These are phyloP conservation scores for Macropis europaea DNA, from an alignment of 2,888 invertebrate species.

Conservation along the genomic window DNA sequence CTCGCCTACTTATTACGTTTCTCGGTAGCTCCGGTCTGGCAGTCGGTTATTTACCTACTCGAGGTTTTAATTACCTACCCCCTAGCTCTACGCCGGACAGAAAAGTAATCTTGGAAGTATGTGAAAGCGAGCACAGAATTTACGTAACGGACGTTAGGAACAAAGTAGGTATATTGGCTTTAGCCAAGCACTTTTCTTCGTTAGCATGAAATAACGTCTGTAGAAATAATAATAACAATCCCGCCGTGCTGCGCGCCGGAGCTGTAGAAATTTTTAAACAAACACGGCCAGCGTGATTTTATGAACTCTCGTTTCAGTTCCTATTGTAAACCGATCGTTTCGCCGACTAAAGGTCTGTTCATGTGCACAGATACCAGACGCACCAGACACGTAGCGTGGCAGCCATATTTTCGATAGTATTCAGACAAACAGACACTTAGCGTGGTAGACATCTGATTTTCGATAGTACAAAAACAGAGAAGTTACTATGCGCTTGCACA, in stretches of 20 bases:
- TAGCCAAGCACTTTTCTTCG: conserved; percentile 54
- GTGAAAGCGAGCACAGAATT: conserved; percentile 63
- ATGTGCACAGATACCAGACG: too few relatives aligned
- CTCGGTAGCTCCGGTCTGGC: conserved; percentile 69
- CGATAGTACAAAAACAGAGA: too few relatives aligned
- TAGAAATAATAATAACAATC: conserved; percentile 50
- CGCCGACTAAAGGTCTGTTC: too few relatives aligned
- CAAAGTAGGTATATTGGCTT: conserved; percentile 63
- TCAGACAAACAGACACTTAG: too few relatives aligned
- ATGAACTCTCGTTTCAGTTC: too few relatives aligned
- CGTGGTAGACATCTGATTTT: too few relatives aligned
- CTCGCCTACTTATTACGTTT: conserved; percentile 74
- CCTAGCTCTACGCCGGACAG: conserved; percentile 59
- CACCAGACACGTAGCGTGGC: too few relatives aligned
- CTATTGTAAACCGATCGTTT: too few relatives aligned
- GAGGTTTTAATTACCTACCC: conserved; percentile 78
- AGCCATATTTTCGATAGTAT: too few relatives aligned
- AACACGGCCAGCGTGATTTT: background rate
- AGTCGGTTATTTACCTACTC: conserved; percentile 79
- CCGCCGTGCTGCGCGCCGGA: background rate
- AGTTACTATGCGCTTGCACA: too few relatives aligned
- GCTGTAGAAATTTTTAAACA: background rate
- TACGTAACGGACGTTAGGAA: conserved; percentile 61
- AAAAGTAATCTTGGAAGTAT: conserved; percentile 69
- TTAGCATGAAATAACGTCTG: conserved; percentile 48